These are phyloP conservation scores for Callithrix jacchus DNA, from an alignment of 2,113 vertebrate species.

Conservation along the genomic window DNA sequence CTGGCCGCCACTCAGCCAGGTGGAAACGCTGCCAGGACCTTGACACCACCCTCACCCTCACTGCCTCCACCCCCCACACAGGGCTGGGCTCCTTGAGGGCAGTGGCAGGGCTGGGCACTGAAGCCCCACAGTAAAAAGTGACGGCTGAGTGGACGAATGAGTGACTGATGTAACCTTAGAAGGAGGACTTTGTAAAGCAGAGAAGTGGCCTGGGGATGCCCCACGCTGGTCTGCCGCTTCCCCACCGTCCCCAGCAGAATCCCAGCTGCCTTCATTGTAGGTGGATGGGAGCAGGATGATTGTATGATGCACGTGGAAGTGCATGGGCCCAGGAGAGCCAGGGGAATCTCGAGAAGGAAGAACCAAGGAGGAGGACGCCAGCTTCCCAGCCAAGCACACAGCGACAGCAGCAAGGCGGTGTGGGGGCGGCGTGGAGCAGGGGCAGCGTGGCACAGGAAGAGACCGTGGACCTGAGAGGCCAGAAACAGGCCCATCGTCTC, in stretches of 20 bases:
- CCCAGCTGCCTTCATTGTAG: not conserved
- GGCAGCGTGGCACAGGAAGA: rapidly evolving
- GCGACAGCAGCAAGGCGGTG: rapidly evolving
- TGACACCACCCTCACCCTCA: not conserved
- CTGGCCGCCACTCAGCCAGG: not conserved
- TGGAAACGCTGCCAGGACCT: not conserved
- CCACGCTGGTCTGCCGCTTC: rapidly evolving
- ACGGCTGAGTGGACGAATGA: rapidly evolving
- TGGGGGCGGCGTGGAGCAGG: rapidly evolving
- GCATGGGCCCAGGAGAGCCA: not conserved
- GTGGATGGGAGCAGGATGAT: not conserved
- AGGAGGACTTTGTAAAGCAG: not conserved
- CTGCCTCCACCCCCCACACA: rapidly evolving
- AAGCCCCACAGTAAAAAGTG: rapidly evolving
- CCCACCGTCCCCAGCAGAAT: rapidly evolving
- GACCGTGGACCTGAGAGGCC: rapidly evolving
- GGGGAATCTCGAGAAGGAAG: not conserved
- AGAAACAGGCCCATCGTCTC: rapidly evolving
- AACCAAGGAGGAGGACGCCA: not conserved
- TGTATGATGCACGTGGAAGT: not conserved
- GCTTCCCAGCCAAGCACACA: not conserved
- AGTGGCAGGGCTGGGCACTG: not conserved
- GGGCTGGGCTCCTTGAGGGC: not conserved
- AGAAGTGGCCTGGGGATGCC: rapidly evolving
- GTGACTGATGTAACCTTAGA: rapidly evolving